Evolutionary conservation across 1,140 invertebrate genomes (phyloP).

Genomic region (Venturia canescens): DNA sequence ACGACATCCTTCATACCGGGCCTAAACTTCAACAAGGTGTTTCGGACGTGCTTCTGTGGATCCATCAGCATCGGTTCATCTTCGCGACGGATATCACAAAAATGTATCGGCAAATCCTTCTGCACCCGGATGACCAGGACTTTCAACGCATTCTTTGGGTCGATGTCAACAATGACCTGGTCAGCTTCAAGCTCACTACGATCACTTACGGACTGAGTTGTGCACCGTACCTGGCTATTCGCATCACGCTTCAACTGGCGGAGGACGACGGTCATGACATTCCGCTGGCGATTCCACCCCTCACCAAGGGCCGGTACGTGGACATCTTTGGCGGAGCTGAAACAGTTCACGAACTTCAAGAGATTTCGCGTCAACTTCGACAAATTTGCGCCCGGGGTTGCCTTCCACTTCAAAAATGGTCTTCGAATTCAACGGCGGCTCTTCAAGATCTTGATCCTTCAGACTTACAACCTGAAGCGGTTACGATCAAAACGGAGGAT

Average conservation of each 20-base stretch:
- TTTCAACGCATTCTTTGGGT: slow-evolving; percentile 15
- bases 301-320: background rate
- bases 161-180: background rate
- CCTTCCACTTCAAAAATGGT: slow-evolving; percentile 20
- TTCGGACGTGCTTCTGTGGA: slow-evolving; percentile 25
- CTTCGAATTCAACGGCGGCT: background rate
- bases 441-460: background rate
- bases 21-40: slow-evolving; percentile 45
- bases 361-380: background rate
- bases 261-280: background rate
- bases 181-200: background rate
- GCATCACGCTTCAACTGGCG: background rate
- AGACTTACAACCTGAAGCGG: background rate
- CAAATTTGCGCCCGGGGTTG: background rate
- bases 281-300: background rate
- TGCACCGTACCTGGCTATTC: background rate
- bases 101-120: slow-evolving; percentile 57
- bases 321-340: slow-evolving; percentile 15
- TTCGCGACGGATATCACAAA: slow-evolving; percentile 55
- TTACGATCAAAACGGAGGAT: slow-evolving; percentile 1
- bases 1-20: slow-evolving; percentile 60
- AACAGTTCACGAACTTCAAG: background rate
- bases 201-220: background rate
- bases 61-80: slow-evolving; percentile 39
- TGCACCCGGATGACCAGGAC: slow-evolving; percentile 49